Evolutionary conservation across 2,113 vertebrate genomes (phyloP), one percentile per base, ranked within the genome.

Genomic region (Eclectus roratus): DNA sequence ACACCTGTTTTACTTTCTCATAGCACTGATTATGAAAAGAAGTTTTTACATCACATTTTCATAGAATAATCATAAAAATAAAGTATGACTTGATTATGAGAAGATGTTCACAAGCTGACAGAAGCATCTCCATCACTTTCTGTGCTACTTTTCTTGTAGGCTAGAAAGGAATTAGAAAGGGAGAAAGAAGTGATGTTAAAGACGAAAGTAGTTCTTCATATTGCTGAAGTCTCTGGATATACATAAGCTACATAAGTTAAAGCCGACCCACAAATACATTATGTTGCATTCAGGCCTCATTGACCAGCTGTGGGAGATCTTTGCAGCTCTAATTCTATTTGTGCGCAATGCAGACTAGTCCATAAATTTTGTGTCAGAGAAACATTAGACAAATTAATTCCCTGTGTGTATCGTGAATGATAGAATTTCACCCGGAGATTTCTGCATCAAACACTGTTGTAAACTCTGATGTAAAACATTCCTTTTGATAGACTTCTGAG

Each of bases 281-380:
- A 13, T 53, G 33, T 81, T 89, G 21, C 21, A 43, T 89, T 92
- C 77, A 89, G 80, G 73, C 80, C 63, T 89, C 89, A 81, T 39
- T 92, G 91, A 69, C 85, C 84, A 64, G 91, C 89, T 92, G 61
- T 96, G 83, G 69, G 84, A 89, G 61, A 91, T 49, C 44, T 89
- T 89, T 84, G 25, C 89, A 91, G 86, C 47, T 94, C 52, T 87
- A 86, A 94, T 86, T 89, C 77, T 80, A 7, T 92, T 86, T 92
- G 31, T 80, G 50, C 39, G 16, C 77, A 78, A 50, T 46, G 47
- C 49, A 56, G 52, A 64, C 47, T 76, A 94, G 56, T 72, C 70
- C 56, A 65, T 94, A 91, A 79, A 91, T 89, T 91, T 88, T 84
- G 58, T 94, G 44, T 77, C 77, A 89, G 80, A 84, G 35, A 61